These are phyloP conservation scores for Tenthredo amoena DNA, from an alignment of 2,888 invertebrate genomes.

Conservation along the genomic window DNA sequence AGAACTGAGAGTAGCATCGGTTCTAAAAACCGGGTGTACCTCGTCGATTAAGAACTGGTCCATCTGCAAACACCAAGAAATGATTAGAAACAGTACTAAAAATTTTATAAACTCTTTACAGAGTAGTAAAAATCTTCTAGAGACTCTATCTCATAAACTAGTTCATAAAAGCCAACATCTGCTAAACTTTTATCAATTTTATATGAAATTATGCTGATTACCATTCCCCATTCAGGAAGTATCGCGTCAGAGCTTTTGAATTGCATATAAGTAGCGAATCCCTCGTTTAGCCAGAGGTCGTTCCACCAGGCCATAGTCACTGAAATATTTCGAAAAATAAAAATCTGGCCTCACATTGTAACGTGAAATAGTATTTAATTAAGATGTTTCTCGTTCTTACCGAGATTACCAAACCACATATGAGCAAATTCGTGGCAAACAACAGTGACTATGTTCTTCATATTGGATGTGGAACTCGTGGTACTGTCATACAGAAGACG, in stretches of 20 bases:
- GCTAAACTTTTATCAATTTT: background rate
- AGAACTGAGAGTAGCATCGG: constrained; percentile 90
- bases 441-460: constrained; percentile 89
- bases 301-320: constrained; percentile 97
- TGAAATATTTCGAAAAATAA: constrained; percentile 72
- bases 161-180: background rate
- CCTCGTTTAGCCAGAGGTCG: constrained; percentile 96
- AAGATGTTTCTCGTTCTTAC: constrained; percentile 77
- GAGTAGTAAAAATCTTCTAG: background rate
- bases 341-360: constrained; percentile 10
- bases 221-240: constrained; percentile 91
- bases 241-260: constrained; percentile 87
- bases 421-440: constrained; percentile 97
- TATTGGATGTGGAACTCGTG: constrained; percentile 87
- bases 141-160: background rate
- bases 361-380: background rate
- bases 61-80: constrained; percentile 80
- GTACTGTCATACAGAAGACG: constrained; percentile 88
- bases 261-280: constrained; percentile 94
- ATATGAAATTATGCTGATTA: constrained; percentile 73
- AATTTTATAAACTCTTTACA: background rate
- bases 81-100: background rate
- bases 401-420: constrained; percentile 96
- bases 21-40: constrained; percentile 85
- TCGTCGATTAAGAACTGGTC: constrained; percentile 88